phyloP scores from a whole-genome alignment of 2,888 invertebrate genomes.

The Dasypolia templi region DNA sequence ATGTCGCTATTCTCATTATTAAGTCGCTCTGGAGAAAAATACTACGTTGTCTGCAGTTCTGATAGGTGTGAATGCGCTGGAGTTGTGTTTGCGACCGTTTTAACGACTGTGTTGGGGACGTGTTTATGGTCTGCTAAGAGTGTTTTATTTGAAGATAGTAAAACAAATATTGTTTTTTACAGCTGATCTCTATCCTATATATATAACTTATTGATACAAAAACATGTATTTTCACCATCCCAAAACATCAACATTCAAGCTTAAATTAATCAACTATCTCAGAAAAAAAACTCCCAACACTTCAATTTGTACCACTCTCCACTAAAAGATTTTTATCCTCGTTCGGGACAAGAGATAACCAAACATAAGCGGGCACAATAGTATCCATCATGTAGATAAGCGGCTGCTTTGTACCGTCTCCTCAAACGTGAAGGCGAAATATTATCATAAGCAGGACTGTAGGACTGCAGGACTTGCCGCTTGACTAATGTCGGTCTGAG shows the following conservation, averaged over 20 bases:
- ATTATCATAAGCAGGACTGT: slow-evolving; percentile 68
- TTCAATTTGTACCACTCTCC: slow-evolving; percentile 36
- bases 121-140: slow-evolving; percentile 30
- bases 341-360: slow-evolving; percentile 43
- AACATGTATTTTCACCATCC: not conserved
- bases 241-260: slow-evolving; percentile 15
- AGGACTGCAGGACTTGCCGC: slow-evolving; percentile 46
- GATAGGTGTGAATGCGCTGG: slow-evolving; percentile 40
- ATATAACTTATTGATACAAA: not conserved
- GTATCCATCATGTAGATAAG: slow-evolving; percentile 65
- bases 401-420: slow-evolving; percentile 54
- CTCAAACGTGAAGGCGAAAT: slow-evolving; percentile 58
- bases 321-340: slow-evolving; percentile 44
- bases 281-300: not conserved
- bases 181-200: not conserved
- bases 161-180: slow-evolving; percentile 11
- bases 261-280: not conserved
- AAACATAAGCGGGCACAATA: slow-evolving; percentile 23
- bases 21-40: slow-evolving; percentile 53
- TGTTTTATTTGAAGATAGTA: slow-evolving; percentile 30
- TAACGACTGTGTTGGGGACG: slow-evolving; percentile 40
- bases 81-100: slow-evolving; percentile 35
- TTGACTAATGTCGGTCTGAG: slow-evolving; percentile 72
- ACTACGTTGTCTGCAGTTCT: slow-evolving; percentile 38
- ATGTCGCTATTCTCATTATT: slow-evolving; percentile 52